Conservation (phyloP, 2,888 invertebrate genomes). For the Eurois occulta region DNA sequence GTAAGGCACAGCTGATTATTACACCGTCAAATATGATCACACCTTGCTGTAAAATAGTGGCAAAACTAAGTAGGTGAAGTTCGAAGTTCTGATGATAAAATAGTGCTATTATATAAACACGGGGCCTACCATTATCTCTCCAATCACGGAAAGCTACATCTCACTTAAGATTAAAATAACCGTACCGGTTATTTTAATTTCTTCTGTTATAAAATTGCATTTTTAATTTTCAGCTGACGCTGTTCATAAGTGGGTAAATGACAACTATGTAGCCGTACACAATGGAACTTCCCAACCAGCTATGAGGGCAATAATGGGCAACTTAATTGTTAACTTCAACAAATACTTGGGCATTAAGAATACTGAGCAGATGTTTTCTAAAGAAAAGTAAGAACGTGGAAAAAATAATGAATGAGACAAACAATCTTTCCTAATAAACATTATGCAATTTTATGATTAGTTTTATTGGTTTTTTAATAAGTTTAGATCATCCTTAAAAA, state of each 20-base stretch:
- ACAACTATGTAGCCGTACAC: conserved; percentile 32
- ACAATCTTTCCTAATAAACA: conserved; percentile 16
- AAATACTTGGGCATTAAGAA: accelerated
- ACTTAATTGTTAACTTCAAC: conserved; percentile 16
- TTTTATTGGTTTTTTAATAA: conserved; percentile 14
- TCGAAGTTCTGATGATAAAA: too few relatives aligned
- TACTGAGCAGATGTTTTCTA: background rate
- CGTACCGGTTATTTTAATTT: background rate
- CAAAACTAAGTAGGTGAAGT: too few relatives aligned
- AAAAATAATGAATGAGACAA: background rate
- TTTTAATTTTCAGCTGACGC: conserved; percentile 35
- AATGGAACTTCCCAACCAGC: background rate
- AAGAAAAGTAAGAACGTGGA: conserved; percentile 6
- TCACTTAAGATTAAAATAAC: background rate
- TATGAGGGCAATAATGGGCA: background rate
- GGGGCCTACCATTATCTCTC: too few relatives aligned
- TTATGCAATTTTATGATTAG: conserved; percentile 10
- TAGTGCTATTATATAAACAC: too few relatives aligned
- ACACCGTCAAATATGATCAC: too few relatives aligned
- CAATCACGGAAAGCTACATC: too few relatives aligned
- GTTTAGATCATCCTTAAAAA: background rate
- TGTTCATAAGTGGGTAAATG: conserved; percentile 21
- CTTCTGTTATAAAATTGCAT: background rate
- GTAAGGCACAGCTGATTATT: too few relatives aligned
- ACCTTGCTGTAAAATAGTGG: too few relatives aligned